Evolutionary conservation across 2,797 vertebrate species (phyloP).

Genomic region (Nannoperca obscura): DNA sequence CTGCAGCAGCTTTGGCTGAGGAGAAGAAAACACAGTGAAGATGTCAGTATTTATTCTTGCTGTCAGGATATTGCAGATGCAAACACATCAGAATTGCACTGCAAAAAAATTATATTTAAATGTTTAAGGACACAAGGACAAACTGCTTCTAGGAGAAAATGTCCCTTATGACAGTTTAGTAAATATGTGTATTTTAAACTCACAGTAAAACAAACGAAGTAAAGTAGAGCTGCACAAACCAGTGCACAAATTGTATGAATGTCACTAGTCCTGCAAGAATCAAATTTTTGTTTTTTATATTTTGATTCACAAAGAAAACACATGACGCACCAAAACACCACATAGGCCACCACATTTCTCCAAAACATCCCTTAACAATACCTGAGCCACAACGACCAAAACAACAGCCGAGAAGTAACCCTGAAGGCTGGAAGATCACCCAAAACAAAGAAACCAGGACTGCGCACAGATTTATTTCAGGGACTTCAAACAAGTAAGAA

Average conservation of each 20-base stretch:
- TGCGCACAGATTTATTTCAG: constrained; percentile 32
- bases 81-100: not conserved
- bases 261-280: not conserved
- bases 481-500: not conserved
- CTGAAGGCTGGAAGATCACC: not conserved
- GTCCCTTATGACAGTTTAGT: not conserved
- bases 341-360: constrained; percentile 10
- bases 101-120: too few species aligned
- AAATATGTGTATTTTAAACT: not conserved
- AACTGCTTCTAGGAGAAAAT: not conserved
- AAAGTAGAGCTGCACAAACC: not conserved
- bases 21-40: constrained; percentile 20
- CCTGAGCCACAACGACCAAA: not conserved
- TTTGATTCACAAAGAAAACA: not conserved
- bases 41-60: not conserved
- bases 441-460: constrained; percentile 28
- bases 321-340: constrained; percentile 19
- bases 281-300: too few species aligned
- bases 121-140: not conserved
- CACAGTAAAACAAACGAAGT: not conserved
- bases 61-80: not conserved
- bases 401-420: not conserved
- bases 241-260: not conserved
- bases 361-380: constrained; percentile 7
- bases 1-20: constrained; percentile 88